Evolutionary conservation across 2,113 vertebrate genomes (phyloP).

Genomic region (Acrocephalus kingi): DNA sequence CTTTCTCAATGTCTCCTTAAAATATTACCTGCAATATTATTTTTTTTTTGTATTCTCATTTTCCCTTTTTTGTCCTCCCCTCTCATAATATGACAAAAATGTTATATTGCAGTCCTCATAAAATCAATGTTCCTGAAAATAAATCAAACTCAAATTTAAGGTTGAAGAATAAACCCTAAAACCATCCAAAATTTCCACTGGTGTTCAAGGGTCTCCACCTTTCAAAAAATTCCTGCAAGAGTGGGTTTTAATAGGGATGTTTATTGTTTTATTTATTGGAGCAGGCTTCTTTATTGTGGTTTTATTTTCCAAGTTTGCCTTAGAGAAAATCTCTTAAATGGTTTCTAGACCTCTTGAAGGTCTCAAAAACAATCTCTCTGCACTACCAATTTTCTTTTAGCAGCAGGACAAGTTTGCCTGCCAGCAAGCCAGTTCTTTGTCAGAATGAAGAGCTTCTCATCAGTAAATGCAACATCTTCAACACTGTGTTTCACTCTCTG

Average conservation of each 20-base stretch:
- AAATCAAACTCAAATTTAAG: not conserved
- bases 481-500: slow-evolving; percentile 21
- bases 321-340: not conserved
- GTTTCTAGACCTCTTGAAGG: slow-evolving; percentile 1
- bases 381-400: slow-evolving; percentile 21
- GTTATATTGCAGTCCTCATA: not conserved
- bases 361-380: slow-evolving; percentile 16
- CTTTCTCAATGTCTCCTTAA: not conserved
- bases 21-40: not conserved
- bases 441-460: slow-evolving; percentile 42
- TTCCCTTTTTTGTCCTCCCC: not conserved
- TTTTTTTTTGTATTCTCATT: not conserved
- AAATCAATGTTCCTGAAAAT: not conserved
- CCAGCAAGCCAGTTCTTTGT: slow-evolving; percentile 17
- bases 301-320: slow-evolving; percentile 21
- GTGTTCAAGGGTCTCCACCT: not conserved
- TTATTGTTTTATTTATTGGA: not conserved
- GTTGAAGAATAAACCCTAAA: not conserved
- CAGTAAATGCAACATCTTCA: slow-evolving; percentile 19
- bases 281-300: not conserved
- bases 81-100: not conserved
- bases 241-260: not conserved
- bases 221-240: not conserved
- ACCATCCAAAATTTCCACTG: not conserved
- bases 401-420: slow-evolving; percentile 52